A percentile compares a stretch with the other conserved stretches of the same genome.
These are phyloP conservation scores for Pollenia amentaria DNA, from an alignment of 2,888 invertebrate species.

Conservation along the genomic window DNA sequence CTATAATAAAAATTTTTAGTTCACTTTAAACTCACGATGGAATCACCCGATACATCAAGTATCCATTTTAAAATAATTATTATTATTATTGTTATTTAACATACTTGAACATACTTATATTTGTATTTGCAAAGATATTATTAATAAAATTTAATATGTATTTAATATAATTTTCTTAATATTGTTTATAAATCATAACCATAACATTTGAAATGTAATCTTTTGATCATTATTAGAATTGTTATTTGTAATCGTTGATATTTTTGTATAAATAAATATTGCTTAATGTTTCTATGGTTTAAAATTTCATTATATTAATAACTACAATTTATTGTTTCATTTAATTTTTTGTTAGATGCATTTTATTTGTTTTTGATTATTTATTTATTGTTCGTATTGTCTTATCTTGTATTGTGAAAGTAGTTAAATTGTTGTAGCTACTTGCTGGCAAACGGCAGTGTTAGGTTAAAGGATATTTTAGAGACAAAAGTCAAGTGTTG, in stretches of 20 bases:
- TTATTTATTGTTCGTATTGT: conserved; percentile 7
- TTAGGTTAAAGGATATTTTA: background rate
- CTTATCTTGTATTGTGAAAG: background rate
- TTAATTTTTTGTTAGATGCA: conserved; percentile 27
- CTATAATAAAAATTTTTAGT: too few relatives aligned
- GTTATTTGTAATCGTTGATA: background rate
- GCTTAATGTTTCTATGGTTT: background rate
- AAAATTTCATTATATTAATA: conserved; percentile 47
- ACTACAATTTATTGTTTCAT: conserved; percentile 47
- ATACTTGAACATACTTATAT: background rate
- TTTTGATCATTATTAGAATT: conserved; percentile 10
- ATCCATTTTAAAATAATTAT: conserved; percentile 24
- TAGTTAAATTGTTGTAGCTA: background rate
- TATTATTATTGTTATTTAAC: conserved; percentile 14
- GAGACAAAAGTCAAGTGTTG: too few relatives aligned
- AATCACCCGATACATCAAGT: background rate
- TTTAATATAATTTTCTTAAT: conserved; percentile 29
- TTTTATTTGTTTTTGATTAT: conserved; percentile 53
- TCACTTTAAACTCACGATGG: too few relatives aligned
- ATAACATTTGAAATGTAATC: conserved; percentile 18
- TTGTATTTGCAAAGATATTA: background rate
- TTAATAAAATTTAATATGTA: conserved; percentile 7
- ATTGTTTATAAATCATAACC: conserved; percentile 19
- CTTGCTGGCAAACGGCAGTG: background rate
- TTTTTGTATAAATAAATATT: conserved; percentile 7